phyloP scores from a whole-genome alignment of 2,888 invertebrate genomes.

The Yponomeuta plumbellus region DNA sequence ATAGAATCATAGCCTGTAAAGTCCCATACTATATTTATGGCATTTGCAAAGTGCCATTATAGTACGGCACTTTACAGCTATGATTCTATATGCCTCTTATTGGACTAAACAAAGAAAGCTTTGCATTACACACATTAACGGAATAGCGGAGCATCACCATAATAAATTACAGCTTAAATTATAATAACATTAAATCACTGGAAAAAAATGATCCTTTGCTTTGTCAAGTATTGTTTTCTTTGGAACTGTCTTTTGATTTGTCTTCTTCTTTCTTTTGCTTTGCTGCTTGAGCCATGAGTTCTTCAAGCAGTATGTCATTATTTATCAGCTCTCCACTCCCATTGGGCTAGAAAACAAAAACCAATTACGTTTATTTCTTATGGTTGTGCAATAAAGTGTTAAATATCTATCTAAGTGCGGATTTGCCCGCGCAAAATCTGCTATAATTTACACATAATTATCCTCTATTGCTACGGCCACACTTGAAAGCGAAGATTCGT shows the following conservation, averaged over 20 bases:
- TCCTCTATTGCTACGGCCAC: too few relatives aligned
- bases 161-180: slow-evolving; percentile 28
- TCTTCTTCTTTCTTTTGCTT: slow-evolving; percentile 46
- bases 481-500: too few relatives aligned
- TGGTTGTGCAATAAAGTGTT: too few relatives aligned
- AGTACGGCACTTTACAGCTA: too few relatives aligned
- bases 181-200: slow-evolving; percentile 42
- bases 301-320: slow-evolving; percentile 62
- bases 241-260: slow-evolving; percentile 36
- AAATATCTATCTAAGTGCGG: too few relatives aligned
- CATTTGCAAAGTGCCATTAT: too few relatives aligned
- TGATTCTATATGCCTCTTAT: too few relatives aligned
- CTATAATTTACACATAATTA: too few relatives aligned
- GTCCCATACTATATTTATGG: too few relatives aligned
- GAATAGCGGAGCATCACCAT: background rate
- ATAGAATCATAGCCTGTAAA: too few relatives aligned
- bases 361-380: too few relatives aligned
- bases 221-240: slow-evolving; percentile 58
- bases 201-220: slow-evolving; percentile 49
- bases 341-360: slow-evolving; percentile 45
- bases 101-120: background rate
- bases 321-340: slow-evolving; percentile 59
- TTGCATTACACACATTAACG: background rate
- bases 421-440: too few relatives aligned
- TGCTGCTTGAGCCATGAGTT: slow-evolving; percentile 53